Percentiles rank a stretch among this genome's conserved stretches.
Evolutionary conservation across 2,113 vertebrate species (phyloP).

Genomic region (Etheostoma spectabile): DNA sequence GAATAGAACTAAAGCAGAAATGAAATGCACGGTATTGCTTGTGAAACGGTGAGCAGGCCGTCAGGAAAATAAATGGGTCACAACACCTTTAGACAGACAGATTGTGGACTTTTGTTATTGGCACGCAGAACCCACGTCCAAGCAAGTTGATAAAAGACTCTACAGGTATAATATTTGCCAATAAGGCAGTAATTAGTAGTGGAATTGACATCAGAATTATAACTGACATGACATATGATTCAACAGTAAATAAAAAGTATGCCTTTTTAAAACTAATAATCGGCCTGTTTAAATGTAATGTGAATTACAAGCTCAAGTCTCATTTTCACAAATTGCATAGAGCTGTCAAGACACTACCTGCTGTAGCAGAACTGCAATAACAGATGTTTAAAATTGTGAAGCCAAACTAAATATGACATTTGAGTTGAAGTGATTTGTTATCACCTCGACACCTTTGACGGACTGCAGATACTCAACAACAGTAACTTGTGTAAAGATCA

Average conservation of each 20-base stretch:
- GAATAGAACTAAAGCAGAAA: no score
- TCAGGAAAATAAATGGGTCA: no score
- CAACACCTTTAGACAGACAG: no score
- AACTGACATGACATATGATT: not conserved
- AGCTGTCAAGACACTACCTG: not conserved
- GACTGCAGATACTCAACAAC: not conserved
- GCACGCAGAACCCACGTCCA: no score
- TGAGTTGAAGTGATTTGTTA: not conserved
- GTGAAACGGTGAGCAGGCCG: no score
- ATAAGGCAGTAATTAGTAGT: not conserved
- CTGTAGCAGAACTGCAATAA: not conserved
- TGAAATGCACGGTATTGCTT: no score
- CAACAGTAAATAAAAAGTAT: not conserved
- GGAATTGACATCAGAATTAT: constrained; percentile 1
- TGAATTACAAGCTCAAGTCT: not conserved
- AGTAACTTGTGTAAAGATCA: not conserved
- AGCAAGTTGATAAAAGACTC: no score
- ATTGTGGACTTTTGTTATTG: no score
- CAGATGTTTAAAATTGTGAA: not conserved
- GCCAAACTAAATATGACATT: not conserved
- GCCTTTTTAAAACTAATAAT: not conserved
- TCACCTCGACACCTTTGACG: not conserved
- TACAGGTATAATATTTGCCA: not conserved
- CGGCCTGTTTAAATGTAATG: not conserved
- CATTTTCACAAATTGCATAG: not conserved